phyloP scores from a whole-genome alignment of 2,797 vertebrate species.

The Malurus leucopterus region DNA sequence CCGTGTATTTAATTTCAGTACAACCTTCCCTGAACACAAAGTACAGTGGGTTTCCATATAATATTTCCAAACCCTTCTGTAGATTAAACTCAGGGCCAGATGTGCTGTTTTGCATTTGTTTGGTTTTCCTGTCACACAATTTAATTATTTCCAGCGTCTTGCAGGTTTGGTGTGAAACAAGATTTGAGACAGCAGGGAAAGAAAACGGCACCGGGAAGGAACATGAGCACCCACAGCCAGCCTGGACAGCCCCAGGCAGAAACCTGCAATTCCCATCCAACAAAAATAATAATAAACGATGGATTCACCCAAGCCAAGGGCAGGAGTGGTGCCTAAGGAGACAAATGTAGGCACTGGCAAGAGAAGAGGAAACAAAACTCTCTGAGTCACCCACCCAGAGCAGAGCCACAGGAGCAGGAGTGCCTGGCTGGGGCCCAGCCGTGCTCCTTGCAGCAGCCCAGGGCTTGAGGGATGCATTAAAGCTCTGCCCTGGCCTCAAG shows the following conservation, averaged over 20 bases:
- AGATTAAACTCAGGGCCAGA: neutral
- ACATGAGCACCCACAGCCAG: neutral
- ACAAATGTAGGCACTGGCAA: neutral
- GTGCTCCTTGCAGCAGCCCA: neutral
- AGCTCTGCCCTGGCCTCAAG: neutral
- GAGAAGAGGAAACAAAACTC: neutral
- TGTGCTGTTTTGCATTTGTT: neutral
- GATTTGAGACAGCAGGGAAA: neutral
- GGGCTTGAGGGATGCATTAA: neutral
- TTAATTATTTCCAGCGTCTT: neutral
- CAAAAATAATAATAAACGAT: neutral
- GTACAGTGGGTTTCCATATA: neutral
- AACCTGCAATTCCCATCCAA: neutral
- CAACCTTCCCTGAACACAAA: neutral
- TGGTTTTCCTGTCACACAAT: neutral
- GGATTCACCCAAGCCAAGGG: neutral
- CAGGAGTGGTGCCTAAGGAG: neutral
- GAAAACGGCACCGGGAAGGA: neutral
- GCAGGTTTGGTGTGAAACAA: neutral
- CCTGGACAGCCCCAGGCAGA: accelerated
- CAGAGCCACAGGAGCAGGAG: neutral
- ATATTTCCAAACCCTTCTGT: neutral
- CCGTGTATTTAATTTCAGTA: neutral
- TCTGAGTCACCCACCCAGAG: neutral
- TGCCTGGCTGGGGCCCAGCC: neutral